phyloP scores from a whole-genome alignment of 2,888 invertebrate species.

The Glaucopsyche alexis region DNA sequence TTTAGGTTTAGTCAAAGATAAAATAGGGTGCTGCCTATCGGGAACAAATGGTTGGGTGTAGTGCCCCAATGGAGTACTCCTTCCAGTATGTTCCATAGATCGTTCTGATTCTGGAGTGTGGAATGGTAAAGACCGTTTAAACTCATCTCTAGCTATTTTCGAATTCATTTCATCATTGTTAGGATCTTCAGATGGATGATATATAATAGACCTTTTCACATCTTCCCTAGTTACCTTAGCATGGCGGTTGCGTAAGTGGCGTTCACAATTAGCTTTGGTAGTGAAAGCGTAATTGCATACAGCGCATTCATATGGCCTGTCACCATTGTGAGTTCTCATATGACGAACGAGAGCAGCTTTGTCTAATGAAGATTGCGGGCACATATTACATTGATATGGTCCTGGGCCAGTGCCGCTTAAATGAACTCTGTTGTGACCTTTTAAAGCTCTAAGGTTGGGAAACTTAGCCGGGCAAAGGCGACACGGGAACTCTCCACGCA shows the following conservation, averaged over 20 bases:
- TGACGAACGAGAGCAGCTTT: conserved; percentile 95
- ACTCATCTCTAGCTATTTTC: conserved; percentile 77
- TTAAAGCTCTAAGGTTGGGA: conserved; percentile 92
- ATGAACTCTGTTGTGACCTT: conserved; percentile 94
- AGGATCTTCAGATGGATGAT: conserved; percentile 92
- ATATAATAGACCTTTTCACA: conserved; percentile 92
- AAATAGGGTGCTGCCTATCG: conserved; percentile 72
- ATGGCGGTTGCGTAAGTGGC: conserved; percentile 95
- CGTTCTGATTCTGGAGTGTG: conserved; percentile 76
- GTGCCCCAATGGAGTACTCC: conserved; percentile 68
- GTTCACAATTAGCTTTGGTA: conserved; percentile 97
- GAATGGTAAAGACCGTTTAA: conserved; percentile 78
- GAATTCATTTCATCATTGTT: conserved; percentile 85
- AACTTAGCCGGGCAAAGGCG: conserved; percentile 92
- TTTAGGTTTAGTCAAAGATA: conserved; percentile 55
- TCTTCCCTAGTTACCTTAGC: conserved; percentile 92
- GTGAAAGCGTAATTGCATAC: conserved; percentile 98
- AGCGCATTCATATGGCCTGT: conserved; percentile 95
- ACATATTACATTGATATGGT: conserved; percentile 96
- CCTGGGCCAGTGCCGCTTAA: conserved; percentile 87
- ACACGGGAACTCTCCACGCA: conserved; percentile 94
- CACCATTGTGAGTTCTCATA: conserved; percentile 96
- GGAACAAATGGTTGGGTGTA: conserved; percentile 68
- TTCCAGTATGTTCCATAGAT: conserved; percentile 62
- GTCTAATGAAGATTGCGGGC: conserved; percentile 92